These are phyloP conservation scores for Spisula subtruncata DNA, from an alignment of 2,888 invertebrate species.

Conservation along the genomic window DNA sequence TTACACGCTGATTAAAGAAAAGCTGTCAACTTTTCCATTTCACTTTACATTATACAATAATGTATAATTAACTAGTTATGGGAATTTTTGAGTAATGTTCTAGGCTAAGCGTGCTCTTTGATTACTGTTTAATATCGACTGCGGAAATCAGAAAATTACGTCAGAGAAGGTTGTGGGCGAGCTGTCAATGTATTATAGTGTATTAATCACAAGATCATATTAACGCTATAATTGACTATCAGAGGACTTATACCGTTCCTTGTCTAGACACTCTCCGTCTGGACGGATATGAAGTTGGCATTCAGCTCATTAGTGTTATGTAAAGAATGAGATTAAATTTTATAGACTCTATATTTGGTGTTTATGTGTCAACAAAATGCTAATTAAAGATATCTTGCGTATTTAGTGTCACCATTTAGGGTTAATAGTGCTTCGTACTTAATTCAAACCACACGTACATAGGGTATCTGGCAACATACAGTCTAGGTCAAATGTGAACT, in stretches of 20 bases:
- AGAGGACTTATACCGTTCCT: neutral
- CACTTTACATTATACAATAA: too few species aligned
- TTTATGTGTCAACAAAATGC: neutral
- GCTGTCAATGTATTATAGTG: neutral
- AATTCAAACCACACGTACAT: neutral
- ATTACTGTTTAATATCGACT: too few species aligned
- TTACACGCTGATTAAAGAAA: too few species aligned
- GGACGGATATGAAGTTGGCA: neutral
- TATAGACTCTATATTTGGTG: neutral
- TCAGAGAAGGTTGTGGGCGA: too few species aligned
- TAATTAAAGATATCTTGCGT: neutral
- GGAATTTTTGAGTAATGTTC: too few species aligned
- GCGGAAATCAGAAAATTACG: too few species aligned
- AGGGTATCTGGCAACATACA: neutral
- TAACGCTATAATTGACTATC: neutral
- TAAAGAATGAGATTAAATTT: neutral
- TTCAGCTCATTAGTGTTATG: neutral
- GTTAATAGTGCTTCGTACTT: neutral
- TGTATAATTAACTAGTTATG: too few species aligned
- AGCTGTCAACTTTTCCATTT: too few species aligned
- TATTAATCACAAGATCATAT: neutral
- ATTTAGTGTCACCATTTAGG: constrained; percentile 2
- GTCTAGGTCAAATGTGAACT: constrained; percentile 31
- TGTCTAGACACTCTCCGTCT: neutral
- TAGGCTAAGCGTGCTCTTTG: too few species aligned